Percentiles rank a stretch among this genome's conserved stretches.
These are phyloP conservation scores for Maniola hyperantus DNA, from an alignment of 2,888 invertebrate genomes.

Conservation along the genomic window DNA sequence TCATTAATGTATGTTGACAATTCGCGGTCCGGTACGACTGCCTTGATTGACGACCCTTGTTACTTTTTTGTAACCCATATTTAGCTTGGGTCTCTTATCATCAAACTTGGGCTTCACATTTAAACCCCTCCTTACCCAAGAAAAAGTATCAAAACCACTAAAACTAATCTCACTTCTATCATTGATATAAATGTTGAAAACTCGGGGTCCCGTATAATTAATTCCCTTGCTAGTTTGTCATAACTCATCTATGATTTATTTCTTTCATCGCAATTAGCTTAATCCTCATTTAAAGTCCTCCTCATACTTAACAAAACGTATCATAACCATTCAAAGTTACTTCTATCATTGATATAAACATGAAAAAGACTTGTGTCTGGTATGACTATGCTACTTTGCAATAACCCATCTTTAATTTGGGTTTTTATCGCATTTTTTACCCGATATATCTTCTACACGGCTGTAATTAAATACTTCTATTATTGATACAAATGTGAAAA, in stretches of 20 bases:
- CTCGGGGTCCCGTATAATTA: background rate
- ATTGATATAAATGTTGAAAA: constrained; percentile 1
- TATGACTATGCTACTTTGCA: background rate
- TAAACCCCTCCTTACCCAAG: background rate
- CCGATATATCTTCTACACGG: too few species aligned
- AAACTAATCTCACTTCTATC: background rate
- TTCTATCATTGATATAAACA: background rate
- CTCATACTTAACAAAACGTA: background rate
- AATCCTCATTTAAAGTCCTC: background rate
- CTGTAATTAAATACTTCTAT: too few species aligned
- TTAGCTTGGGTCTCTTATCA: too few species aligned
- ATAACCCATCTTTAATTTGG: too few species aligned
- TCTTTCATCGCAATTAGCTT: background rate
- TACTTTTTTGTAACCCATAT: too few species aligned
- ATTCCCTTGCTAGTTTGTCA: too few species aligned
- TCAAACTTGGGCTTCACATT: too few species aligned
- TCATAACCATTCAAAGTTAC: background rate
- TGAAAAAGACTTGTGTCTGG: background rate
- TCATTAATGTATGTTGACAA: background rate
- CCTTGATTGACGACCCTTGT: constrained; percentile 19
- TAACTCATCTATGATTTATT: too few species aligned
- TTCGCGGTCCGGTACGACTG: background rate
- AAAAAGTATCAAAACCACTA: background rate
- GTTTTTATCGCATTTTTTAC: too few species aligned
- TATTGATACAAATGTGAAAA: too few species aligned